Base-by-base conservation (phyloP, 92 coral and sea anemone genomes). In the Muricea muricata region DNA sequence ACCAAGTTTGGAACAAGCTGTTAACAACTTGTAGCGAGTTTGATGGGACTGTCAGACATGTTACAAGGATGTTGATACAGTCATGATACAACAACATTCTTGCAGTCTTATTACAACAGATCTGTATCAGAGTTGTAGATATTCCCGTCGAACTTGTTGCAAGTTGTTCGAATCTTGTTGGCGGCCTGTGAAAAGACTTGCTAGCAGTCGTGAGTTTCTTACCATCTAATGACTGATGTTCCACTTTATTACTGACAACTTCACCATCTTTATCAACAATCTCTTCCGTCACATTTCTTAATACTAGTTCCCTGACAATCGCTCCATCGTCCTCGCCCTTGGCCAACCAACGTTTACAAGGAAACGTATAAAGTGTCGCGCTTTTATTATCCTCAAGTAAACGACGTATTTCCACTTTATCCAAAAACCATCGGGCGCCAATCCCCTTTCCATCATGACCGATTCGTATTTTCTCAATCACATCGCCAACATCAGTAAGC, bases 251-350 rank as follows among this genome's bases (percentile, higher is more conserved):
- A 0, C 94, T 85, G 66, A 90, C 85, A 21, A 94, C 60, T 39
- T 93, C 91, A 11, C 99, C 99, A 58, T 92, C 89, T 50, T 91
- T 87, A 33, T 78, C 66, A 6, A 96, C 94, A 17, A 92, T 45
- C 86, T 96, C 99, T 55, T 93, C 97, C 39, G 94, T 82, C 12
- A 96, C 93, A 65, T 87, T 91, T 60, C 89, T 91, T 0, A 97
- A 97, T 31, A 95, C 94, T 73, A 95, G 85, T 80, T 95, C 98
- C 45, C 98, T 90, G 0, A 95, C 97, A 55, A 93, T 88, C 52
- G 97, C 93, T 37, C 98, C 98, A 28, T 95, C 98, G 50, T 92
- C 98, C 80, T 95, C 98, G 28, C 91, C 96, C 75, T 91, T 95
- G 2, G 98, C 98, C 76, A 95, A 91, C 98, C 98, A 95, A 60